Percentiles rank a stretch among this genome's conserved stretches.
Evolutionary conservation across 2,113 vertebrate genomes (phyloP).

Genomic region (Ginglymostoma cirratum): DNA sequence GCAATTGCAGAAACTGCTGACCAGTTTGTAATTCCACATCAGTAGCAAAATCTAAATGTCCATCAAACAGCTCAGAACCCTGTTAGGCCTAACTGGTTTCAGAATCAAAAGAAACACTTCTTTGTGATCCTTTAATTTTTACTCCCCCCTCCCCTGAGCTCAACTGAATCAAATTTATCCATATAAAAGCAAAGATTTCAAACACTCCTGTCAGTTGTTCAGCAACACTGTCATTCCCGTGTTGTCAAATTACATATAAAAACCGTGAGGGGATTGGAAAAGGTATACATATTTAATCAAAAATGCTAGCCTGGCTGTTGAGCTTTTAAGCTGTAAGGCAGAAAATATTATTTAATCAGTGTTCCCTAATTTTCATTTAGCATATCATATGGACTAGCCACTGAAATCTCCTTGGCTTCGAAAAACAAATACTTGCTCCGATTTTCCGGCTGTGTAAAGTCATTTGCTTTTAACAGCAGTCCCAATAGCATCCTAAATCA

Average conservation of each 20-base stretch:
- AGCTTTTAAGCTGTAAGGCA: background rate
- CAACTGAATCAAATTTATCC: background rate
- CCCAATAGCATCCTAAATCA: background rate
- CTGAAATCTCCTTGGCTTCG: background rate
- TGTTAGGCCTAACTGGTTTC: slow-evolving; percentile 47
- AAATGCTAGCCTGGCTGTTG: background rate
- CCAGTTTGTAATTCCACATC: slow-evolving; percentile 46
- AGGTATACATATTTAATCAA: background rate
- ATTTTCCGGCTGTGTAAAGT: background rate
- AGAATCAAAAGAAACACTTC: slow-evolving; percentile 44
- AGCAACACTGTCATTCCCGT: background rate
- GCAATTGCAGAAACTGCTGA: slow-evolving; percentile 39
- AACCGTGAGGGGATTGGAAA: background rate
- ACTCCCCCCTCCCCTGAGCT: no score
- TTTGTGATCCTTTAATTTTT: background rate
- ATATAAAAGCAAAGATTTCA: slow-evolving; percentile 1
- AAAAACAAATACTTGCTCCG: background rate
- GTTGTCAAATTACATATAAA: background rate
- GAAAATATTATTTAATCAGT: background rate
- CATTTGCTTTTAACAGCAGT: background rate
- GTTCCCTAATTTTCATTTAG: background rate
- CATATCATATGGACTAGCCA: background rate
- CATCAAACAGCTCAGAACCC: slow-evolving; percentile 48
- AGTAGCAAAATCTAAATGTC: slow-evolving; percentile 46
- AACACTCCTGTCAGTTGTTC: background rate